Conservation (phyloP, 2,888 invertebrate genomes). For the Malthinus seriepunctatus region DNA sequence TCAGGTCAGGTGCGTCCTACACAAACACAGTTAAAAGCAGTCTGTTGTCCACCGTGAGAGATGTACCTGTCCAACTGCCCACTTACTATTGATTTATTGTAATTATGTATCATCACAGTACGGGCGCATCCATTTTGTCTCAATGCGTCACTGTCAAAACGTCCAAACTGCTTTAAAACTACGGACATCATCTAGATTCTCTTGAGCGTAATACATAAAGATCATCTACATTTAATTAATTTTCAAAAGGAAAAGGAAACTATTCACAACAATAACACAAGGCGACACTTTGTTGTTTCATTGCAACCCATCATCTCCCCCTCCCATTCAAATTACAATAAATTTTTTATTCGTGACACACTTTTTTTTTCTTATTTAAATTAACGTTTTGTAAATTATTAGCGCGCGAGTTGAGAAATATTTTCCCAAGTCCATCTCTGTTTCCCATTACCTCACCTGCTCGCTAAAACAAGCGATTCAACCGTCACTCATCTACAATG, state of each 20-base stretch:
- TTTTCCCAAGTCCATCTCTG: conserved; percentile 19
- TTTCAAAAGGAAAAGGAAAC: neutral
- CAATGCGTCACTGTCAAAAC: conserved; percentile 40
- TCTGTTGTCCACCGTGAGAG: conserved; percentile 40
- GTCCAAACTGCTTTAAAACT: conserved; percentile 25
- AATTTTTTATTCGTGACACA: too few species aligned
- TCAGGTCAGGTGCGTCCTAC: conserved; percentile 43
- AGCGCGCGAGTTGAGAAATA: too few species aligned
- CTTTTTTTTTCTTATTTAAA: too few species aligned
- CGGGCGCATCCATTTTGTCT: conserved; percentile 40
- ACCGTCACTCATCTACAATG: conserved; percentile 52
- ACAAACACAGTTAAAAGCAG: conserved; percentile 44
- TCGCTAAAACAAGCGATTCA: conserved; percentile 49
- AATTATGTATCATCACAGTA: conserved; percentile 40
- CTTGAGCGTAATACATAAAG: conserved; percentile 14
- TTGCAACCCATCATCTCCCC: too few species aligned
- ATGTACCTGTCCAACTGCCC: conserved; percentile 44
- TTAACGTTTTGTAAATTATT: too few species aligned
- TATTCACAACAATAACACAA: too few species aligned
- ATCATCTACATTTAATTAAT: conserved; percentile 13
- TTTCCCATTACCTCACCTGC: conserved; percentile 36
- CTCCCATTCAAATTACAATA: too few species aligned
- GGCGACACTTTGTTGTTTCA: too few species aligned
- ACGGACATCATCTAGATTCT: conserved; percentile 27
- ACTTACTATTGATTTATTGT: conserved; percentile 46